Base-by-base conservation (phyloP, 2,888 invertebrate genomes). In the Odontocolon sp. region DNA sequence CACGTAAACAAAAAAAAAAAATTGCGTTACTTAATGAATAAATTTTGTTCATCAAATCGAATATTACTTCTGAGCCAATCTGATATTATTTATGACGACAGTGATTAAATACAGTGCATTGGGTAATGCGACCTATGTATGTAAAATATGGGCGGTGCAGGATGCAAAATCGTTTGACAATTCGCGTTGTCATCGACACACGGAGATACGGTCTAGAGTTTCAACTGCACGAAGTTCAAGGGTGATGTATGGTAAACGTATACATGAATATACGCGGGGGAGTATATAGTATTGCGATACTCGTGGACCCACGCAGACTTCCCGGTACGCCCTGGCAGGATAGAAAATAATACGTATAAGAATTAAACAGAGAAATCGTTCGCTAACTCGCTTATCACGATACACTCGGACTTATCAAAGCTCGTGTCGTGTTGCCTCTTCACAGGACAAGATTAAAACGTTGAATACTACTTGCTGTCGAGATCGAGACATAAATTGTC, bases 101-200 rank as follows among this genome's bases (percentile, higher is more conserved):
- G 9, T 36, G 8, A 36, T 54, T 16, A 42, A 5, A 63, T 38
- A 50, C 18, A 68, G 16, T 31, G 40, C 11, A 38, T 56, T 63
- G 50, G 56, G 26, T 31, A 63, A 33, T 63, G 47, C 56, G 47
- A 26, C 47, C 63, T 56, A 63, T 68, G 38, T 80, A 84, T 84
- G 83, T 79, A 81, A 83, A 83, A 75, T 82, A 86, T 84, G 84
- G 85, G 87, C 84, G 86, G 83, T 78, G 75, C 82, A 57, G 77
- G 23, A 70, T 77, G 81, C 80, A 83, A 79, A 83, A 82, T 84
- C 84, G 78, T 80, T 74, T 77, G 73, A 80, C 85, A 85, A 87
- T 87, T 86, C 84, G 83, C 82, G 82, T 86, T 86, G 87, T 87
- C 87, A 88, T 88, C 87, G 81, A 81, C 87, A 80, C 82, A 81